Base-by-base conservation (phyloP, 2,797 vertebrate species). In the Lepus oiostolus region DNA sequence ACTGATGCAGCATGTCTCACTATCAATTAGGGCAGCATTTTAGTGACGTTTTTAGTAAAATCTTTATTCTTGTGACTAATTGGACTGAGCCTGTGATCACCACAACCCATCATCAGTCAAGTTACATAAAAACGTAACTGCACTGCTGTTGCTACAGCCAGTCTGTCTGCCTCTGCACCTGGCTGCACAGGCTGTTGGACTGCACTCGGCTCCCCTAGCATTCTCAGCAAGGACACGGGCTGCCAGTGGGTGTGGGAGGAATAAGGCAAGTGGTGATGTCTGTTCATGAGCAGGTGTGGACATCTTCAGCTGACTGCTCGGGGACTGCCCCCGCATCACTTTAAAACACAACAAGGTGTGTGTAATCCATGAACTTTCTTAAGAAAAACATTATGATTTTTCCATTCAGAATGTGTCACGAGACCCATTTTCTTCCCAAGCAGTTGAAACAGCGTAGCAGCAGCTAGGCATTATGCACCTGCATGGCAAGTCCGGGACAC, bases 11-110 rank as follows among this genome's bases (percentile, higher is more conserved):
- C 89, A 52, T 52, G 71, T 62, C 54, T 84, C 52, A 42, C 52
- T 88, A 13, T 70, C 67, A 82, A 11, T 79, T 83, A 79, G 68
- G 30, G 58, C 86, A 87, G 9, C 28, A 21, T 84, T 88, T 83
- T 70, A 85, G 54, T 80, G 62, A 79, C 19, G 24, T 84, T 89
- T 93, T 93, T 28, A 52, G 65, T 94, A 83, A 86, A 89, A 74
- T 74, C 11, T 35, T 65, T 12, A 81, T 94, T 91, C 76, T 67
- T 86, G 38, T 42, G 71, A 88, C 50, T 77, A 65, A 95, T 52
- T 74, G 89, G 91, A 16, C 76, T n/a, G 38, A 84, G 63, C 67
- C 68, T 76, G 11, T 63, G 52, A 81, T 88, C 60, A 13, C 68
- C 81, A 52, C 50, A 4, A 16, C 72, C 35, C 60, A 28, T 71